These are phyloP conservation scores for Ferrisia virgata DNA, from an alignment of 2,888 invertebrate genomes.

Conservation along the genomic window DNA sequence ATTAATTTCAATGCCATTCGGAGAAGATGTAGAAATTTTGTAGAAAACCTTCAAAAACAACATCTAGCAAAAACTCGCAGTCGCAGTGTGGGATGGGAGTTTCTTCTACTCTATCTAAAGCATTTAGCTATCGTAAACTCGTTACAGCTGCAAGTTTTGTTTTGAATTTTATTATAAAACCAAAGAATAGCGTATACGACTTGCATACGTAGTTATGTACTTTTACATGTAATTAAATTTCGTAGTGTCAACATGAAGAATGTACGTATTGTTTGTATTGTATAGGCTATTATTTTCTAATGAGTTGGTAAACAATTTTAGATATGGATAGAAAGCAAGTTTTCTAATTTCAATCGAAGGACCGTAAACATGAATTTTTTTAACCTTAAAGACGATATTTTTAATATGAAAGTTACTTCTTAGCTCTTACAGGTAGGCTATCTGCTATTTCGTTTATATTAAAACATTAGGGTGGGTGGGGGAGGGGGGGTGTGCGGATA, in stretches of 20 bases:
- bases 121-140: neutral
- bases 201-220: neutral
- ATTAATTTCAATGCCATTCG: slow-evolving; percentile 3
- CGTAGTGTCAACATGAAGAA: neutral
- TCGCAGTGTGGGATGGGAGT: neutral
- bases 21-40: slow-evolving; percentile 17
- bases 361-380: no score
- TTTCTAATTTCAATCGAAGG: neutral
- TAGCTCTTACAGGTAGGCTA: no score
- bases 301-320: neutral
- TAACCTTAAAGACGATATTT: no score
- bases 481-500: no score
- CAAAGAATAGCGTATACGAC: neutral
- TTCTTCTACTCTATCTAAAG: neutral
- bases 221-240: neutral
- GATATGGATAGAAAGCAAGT: neutral
- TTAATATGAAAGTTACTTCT: no score
- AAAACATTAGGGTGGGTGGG: no score
- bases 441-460: no score
- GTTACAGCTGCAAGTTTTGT: neutral
- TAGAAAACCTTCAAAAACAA: slow-evolving; percentile 14
- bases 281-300: neutral
- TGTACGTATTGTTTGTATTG: neutral
- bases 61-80: neutral
- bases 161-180: neutral